Percentiles rank a stretch among this genome's conserved stretches.
Conservation (phyloP, 2,797 vertebrate genomes). For the Melanogrammus aeglefinus region DNA sequence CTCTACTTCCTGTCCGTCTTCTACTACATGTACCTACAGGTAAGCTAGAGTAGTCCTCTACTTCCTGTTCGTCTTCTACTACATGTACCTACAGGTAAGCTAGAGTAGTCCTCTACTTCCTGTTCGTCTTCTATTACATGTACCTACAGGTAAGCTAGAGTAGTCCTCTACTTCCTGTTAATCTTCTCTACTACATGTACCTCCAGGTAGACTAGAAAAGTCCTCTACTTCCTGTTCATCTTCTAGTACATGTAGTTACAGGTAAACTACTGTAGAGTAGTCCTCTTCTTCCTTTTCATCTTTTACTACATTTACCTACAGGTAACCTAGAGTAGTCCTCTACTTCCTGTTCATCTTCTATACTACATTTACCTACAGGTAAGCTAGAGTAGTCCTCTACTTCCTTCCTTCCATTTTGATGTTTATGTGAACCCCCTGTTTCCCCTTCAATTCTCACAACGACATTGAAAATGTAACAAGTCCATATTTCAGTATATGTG, state of each 20-base stretch:
- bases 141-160: slow-evolving; percentile 78
- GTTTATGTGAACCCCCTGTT: no score
- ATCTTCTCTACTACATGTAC: slow-evolving; percentile 88
- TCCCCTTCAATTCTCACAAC: no score
- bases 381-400: slow-evolving; percentile 66
- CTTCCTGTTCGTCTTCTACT: slow-evolving; percentile 87
- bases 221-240: slow-evolving; percentile 85
- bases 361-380: slow-evolving; percentile 92
- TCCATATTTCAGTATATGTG: no score
- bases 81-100: slow-evolving; percentile 88
- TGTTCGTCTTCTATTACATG: slow-evolving; percentile 92
- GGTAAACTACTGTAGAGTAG: slow-evolving; percentile 73
- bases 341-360: slow-evolving; percentile 88
- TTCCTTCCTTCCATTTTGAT: slow-evolving; percentile 32
- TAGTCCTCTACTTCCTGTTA: slow-evolving; percentile 81
- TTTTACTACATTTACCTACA: slow-evolving; percentile 88
- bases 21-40: slow-evolving; percentile 90
- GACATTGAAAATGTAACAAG: no score
- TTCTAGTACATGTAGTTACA: slow-evolving; percentile 88
- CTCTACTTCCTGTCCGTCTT: slow-evolving; percentile 86
- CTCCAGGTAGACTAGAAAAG: slow-evolving; percentile 77
- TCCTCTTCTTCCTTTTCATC: slow-evolving; percentile 85
- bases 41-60: slow-evolving; percentile 71
- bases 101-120: slow-evolving; percentile 71
- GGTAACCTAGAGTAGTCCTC: slow-evolving; percentile 71